Conservation (phyloP, 2,797 vertebrate genomes). For the Botia kubotai region DNA sequence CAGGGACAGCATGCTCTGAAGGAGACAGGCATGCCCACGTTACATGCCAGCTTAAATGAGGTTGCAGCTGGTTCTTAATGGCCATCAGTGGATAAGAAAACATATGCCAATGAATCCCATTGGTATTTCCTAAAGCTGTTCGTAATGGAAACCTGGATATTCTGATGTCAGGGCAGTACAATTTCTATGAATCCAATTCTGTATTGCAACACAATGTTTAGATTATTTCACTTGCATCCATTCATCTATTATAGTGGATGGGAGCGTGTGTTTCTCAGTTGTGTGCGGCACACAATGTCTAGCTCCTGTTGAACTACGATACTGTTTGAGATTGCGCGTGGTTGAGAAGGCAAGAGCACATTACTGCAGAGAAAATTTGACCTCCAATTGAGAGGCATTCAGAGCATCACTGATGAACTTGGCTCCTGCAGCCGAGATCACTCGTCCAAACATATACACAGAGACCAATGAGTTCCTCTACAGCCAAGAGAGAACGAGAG, state of each 20-base stretch:
- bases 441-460: background rate
- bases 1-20: background rate
- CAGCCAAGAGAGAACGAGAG: conserved; percentile 50
- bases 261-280: conserved; percentile 42
- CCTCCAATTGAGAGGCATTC: conserved; percentile 23
- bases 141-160: conserved; percentile 22
- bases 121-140: conserved; percentile 22
- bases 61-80: conserved; percentile 24
- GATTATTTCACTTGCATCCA: conserved; percentile 20
- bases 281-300: conserved; percentile 29
- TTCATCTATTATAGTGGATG: conserved; percentile 31
- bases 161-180: background rate
- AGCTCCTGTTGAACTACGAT: background rate
- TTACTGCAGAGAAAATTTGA: conserved; percentile 6
- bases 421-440: background rate
- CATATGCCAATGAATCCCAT: conserved; percentile 35
- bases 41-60: conserved; percentile 40
- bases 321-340: conserved; percentile 18
- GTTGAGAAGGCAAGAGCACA: background rate
- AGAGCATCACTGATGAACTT: conserved; percentile 19
- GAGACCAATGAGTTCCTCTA: background rate
- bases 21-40: conserved; percentile 24
- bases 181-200: conserved; percentile 26
- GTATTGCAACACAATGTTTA: conserved; percentile 24
- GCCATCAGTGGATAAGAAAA: conserved; percentile 36